These are phyloP conservation scores for Tricholaema leucomelas DNA, from an alignment of 2,113 vertebrate genomes.

Conservation along the genomic window DNA sequence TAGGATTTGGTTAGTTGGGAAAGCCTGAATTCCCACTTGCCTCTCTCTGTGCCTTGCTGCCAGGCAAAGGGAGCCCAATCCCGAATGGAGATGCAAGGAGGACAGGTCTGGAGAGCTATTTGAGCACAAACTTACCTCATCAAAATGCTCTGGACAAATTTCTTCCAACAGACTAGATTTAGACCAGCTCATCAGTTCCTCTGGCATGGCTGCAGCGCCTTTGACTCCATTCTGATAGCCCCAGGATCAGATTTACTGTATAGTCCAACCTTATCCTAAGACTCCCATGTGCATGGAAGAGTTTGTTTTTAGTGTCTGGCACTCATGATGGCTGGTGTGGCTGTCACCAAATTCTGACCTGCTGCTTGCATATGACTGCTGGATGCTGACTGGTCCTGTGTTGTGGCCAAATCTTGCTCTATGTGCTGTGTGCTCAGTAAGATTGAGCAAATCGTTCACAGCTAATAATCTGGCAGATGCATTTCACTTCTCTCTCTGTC, in stretches of 20 bases:
- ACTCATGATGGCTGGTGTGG: neutral
- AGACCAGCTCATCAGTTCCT: neutral
- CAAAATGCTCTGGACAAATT: neutral
- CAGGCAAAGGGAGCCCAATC: neutral
- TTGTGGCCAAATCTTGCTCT: neutral
- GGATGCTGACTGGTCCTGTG: neutral
- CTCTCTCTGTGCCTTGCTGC: neutral
- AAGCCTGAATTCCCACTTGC: neutral
- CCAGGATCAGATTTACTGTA: neutral
- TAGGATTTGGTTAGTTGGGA: neutral
- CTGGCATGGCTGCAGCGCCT: neutral
- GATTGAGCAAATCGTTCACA: neutral
- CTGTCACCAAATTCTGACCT: neutral
- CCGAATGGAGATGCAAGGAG: neutral
- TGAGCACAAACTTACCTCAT: neutral
- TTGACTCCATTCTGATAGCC: neutral
- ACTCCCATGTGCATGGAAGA: neutral
- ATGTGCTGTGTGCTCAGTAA: neutral
- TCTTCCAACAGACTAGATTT: neutral
- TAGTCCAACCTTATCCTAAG: fast-evolving
- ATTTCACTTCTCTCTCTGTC: slow-evolving; percentile 27
- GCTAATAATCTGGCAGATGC: slow-evolving; percentile 20
- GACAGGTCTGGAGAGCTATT: neutral
- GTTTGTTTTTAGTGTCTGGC: neutral
- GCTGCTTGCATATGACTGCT: neutral